Evolutionary conservation across 2,797 vertebrate species (phyloP), one percentile per base, ranked within the genome.

Genomic region (Menidia menidia): DNA sequence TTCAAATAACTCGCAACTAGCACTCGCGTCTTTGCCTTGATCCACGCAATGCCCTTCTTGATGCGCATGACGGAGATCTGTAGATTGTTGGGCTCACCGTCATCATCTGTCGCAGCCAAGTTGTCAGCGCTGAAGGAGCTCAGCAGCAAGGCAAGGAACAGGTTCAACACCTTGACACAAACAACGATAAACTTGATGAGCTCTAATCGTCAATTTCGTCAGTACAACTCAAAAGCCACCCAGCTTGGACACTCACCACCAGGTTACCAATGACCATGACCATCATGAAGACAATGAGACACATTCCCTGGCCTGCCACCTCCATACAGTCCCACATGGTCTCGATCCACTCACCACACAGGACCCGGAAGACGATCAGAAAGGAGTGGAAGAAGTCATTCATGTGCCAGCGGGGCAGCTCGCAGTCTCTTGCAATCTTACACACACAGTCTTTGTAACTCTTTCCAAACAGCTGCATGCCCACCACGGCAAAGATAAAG

Each of bases 271-370:
- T 99, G 85, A 99, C 98, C 98, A 99, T 99, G 92, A 99, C 98
- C 98, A 99, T 98, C 98, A 99, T 98, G 89, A 99, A 99, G 89
- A 99, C 98, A 32, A 96, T 95, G 88, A 99, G 95, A 88, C 98
- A 99, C 98, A 99, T 99, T 83, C 80, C 95, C 92, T 99, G 97
- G 58, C 97, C 98, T 0, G 97, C 98, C 75, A 99, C 98, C 83
- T 99, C 97, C 98, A 99, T 99, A 89, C 98, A 99, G 92, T 99
- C 98, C 98, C 98, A 99, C 98, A 99, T 99, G 87, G 98, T 99
- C 92, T 99, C 98, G 15, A 99, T 99, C 98, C 98, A 99, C 85
- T 99, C 98, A 39, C 98, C 98, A 7, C 98, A 99, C 77, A 99
- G 91, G 75, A 99, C 98, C 52, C 98, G 97, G 86, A 99, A 99